phyloP scores from a whole-genome alignment of 64 coral and sea anemone genomes.

The Catalaphyllia jardinei region DNA sequence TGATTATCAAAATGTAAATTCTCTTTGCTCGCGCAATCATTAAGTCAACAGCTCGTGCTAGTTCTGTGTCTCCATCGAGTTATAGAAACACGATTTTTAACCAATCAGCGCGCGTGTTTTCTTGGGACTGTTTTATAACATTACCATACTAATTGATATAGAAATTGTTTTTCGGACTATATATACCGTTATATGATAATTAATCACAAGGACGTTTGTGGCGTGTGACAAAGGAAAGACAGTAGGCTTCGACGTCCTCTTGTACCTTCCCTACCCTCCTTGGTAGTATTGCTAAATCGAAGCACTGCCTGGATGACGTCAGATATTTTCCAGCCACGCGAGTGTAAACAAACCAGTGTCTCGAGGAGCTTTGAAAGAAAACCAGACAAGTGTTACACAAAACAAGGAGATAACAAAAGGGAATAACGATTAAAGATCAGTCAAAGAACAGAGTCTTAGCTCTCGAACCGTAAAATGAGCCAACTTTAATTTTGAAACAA shows the following conservation, averaged over 20 bases:
- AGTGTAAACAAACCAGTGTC: constrained; percentile 26
- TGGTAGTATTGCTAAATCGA: constrained; percentile 40
- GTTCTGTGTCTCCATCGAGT: too few relatives aligned
- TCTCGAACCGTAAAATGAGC: too few relatives aligned
- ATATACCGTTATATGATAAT: neutral
- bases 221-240: constrained; percentile 37
- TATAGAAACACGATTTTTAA: too few relatives aligned
- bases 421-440: too few relatives aligned
- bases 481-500: too few relatives aligned
- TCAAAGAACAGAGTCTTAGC: too few relatives aligned
- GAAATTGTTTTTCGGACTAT: neutral
- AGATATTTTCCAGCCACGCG: constrained; percentile 66
- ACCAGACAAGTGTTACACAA: neutral
- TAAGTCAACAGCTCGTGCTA: too few relatives aligned
- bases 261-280: neutral
- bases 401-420: neutral
- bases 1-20: too few relatives aligned
- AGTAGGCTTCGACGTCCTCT: constrained; percentile 1
- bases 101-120: too few relatives aligned
- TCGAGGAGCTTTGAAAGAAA: constrained; percentile 55
- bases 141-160: neutral
- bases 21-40: too few relatives aligned
- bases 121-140: too few relatives aligned
- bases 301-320: constrained; percentile 69
- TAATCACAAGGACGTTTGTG: constrained; percentile 19